Conservation (phyloP, 2,113 vertebrate species). For the Gallinago media region DNA sequence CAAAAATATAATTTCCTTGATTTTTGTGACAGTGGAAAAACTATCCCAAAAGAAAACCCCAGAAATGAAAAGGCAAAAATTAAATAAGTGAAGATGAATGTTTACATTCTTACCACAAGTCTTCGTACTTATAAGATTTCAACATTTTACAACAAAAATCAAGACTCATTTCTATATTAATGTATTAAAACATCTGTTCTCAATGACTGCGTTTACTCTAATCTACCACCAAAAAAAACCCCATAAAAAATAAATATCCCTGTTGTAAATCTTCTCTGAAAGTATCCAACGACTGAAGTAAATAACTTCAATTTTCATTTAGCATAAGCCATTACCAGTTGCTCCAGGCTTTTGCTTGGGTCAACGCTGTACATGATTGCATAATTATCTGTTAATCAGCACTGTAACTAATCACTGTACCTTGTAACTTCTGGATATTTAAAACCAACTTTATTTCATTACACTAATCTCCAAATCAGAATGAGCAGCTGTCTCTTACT, state of each 20-base stretch:
- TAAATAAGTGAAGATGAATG: not conserved
- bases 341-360: conserved; percentile 50
- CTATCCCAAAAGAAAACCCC: not conserved
- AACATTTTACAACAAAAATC: conserved; percentile 30
- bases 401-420: conserved; percentile 62
- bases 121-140: conserved; percentile 26
- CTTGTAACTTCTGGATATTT: conserved; percentile 67
- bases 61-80: not conserved
- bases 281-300: conserved; percentile 49
- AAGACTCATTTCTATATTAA: conserved; percentile 24
- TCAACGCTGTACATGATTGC: conserved; percentile 18
- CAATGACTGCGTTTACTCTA: conserved; percentile 37
- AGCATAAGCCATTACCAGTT: conserved; percentile 49
- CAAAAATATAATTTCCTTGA: not conserved
- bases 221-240: not conserved
- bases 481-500: conserved; percentile 73
- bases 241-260: not conserved
- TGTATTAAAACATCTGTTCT: conserved; percentile 56
- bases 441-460: conserved; percentile 80
- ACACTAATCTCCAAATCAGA: conserved; percentile 78
- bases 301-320: conserved; percentile 66
- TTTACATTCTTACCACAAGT: conserved; percentile 19
- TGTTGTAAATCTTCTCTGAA: conserved; percentile 46
- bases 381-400: conserved; percentile 71
- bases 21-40: not conserved